Percentiles rank a stretch among this genome's conserved stretches.
phyloP scores from a whole-genome alignment of 2,888 invertebrate genomes.

The Sminthurinus aureus region DNA sequence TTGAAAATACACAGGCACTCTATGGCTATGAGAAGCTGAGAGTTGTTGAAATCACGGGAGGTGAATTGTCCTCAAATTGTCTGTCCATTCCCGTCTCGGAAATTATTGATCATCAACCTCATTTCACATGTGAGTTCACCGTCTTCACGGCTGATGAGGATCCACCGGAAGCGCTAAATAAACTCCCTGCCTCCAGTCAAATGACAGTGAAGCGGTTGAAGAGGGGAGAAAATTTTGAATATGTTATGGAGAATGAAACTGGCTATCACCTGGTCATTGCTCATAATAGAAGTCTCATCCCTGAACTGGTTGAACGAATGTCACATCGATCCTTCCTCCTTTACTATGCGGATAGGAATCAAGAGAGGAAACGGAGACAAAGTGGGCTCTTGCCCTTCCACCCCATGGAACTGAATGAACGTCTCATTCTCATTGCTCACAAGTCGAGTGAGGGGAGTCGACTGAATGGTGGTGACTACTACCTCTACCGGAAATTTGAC shows the following conservation, averaged over 20 bases:
- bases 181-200: neutral
- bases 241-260: too few species aligned
- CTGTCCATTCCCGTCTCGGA: neutral
- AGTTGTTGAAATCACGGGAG: constrained; percentile 48
- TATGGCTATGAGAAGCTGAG: constrained; percentile 58
- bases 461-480: neutral
- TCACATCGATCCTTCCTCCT: constrained; percentile 22
- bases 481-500: neutral
- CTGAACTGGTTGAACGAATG: neutral
- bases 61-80: neutral
- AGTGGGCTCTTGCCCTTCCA: neutral
- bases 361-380: too few species aligned
- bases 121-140: neutral
- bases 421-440: constrained; percentile 73
- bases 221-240: too few species aligned
- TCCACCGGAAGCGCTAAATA: too few species aligned
- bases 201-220: constrained; percentile 63
- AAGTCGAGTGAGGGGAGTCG: neutral
- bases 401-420: constrained; percentile 61
- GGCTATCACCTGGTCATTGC: constrained; percentile 20
- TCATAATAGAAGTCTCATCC: neutral
- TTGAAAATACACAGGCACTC: constrained; percentile 62
- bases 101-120: neutral
- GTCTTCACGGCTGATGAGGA: neutral
- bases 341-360: too few species aligned